A percentile compares a stretch with the other conserved stretches of the same genome.
phyloP scores from a whole-genome alignment of 2,888 invertebrate genomes.

The Hyposoter dolosus region DNA sequence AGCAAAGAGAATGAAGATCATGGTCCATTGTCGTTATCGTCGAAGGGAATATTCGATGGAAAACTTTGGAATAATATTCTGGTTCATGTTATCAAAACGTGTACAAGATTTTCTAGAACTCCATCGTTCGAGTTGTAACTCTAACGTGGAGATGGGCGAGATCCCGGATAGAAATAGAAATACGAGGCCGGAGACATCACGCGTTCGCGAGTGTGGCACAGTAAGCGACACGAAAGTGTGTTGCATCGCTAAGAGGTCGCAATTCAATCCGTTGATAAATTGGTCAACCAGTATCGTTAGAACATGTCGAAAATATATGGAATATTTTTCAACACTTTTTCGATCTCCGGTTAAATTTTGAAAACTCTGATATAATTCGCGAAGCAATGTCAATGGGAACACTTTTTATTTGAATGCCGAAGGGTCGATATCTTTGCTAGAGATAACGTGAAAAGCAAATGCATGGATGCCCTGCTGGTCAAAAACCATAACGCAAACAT shows the following conservation, averaged over 20 bases:
- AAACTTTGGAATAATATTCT: background rate
- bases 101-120: slow-evolving; percentile 37
- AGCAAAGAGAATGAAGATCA: background rate
- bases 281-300: background rate
- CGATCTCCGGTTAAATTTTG: no score
- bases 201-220: slow-evolving; percentile 32
- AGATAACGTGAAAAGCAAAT: background rate
- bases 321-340: background rate
- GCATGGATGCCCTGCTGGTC: background rate
- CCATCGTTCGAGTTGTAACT: slow-evolving; percentile 7
- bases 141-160: slow-evolving; percentile 39
- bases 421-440: background rate
- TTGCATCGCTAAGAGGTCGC: slow-evolving; percentile 17
- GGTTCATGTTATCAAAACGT: background rate
- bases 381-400: background rate
- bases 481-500: background rate
- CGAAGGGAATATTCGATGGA: background rate
- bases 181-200: slow-evolving; percentile 49
- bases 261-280: slow-evolving; percentile 21
- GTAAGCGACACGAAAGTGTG: slow-evolving; percentile 3
- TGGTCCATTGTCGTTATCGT: background rate
- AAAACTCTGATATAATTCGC: no score
- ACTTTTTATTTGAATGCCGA: background rate
- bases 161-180: slow-evolving; percentile 61
- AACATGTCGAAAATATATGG: background rate